These are phyloP conservation scores for Schlechtendalia chinensis DNA, from an alignment of 1,140 invertebrate species.

Conservation along the genomic window DNA sequence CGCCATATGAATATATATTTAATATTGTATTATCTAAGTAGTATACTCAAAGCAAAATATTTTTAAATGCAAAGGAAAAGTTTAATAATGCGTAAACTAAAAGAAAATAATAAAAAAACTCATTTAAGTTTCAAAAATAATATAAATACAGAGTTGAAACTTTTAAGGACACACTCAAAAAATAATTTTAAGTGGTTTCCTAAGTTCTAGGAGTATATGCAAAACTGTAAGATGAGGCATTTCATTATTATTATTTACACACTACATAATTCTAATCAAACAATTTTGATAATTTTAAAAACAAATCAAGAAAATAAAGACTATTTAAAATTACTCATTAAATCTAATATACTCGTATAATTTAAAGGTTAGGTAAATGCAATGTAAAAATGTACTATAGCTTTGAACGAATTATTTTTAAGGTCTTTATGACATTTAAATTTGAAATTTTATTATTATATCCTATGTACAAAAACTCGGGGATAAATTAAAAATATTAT, in stretches of 20 bases:
- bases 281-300: slow-evolving; percentile 9
- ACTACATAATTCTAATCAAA: background rate
- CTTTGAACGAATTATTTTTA: background rate
- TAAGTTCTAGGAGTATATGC: slow-evolving; percentile 4
- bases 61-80: slow-evolving; percentile 33
- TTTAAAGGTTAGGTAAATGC: background rate
- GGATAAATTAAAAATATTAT: too few relatives aligned
- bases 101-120: slow-evolving; percentile 55
- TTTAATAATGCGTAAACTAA: slow-evolving; percentile 37
- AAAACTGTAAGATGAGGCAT: background rate
- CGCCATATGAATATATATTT: background rate
- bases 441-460: background rate
- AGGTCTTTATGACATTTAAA: background rate
- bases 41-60: slow-evolving; percentile 18
- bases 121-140: slow-evolving; percentile 54
- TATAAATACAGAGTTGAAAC: slow-evolving; percentile 22
- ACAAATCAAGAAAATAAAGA: background rate
- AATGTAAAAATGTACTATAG: background rate
- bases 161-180: slow-evolving; percentile 17
- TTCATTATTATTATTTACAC: background rate
- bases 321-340: background rate
- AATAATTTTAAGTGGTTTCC: slow-evolving; percentile 27
- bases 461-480: background rate
- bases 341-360: background rate
- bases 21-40: slow-evolving; percentile 33